phyloP scores from a whole-genome alignment of 2,888 invertebrate genomes.

The Pristionchus arcanus region DNA sequence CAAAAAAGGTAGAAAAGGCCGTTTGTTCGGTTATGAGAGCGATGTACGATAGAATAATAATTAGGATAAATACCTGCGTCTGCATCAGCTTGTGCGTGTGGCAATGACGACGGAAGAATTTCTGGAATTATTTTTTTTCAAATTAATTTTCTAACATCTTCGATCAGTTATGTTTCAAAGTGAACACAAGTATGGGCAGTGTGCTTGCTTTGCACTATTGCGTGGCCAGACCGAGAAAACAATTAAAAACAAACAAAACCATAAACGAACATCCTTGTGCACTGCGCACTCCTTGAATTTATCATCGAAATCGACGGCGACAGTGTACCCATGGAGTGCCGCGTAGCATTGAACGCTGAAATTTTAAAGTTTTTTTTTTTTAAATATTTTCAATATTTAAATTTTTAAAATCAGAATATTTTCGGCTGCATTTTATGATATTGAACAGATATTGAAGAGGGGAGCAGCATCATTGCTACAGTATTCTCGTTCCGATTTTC shows the following conservation, averaged over 20 bases:
- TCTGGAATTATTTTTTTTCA: not conserved
- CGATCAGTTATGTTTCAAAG: not conserved
- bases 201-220: no score
- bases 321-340: not conserved
- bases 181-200: no score
- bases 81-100: conserved; percentile 25
- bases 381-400: no score
- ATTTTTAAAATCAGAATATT: no score
- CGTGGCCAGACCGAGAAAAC: not conserved
- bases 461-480: not conserved
- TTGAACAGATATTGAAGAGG: no score
- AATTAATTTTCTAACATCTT: not conserved
- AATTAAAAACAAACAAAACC: not conserved
- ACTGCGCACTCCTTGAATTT: conserved; percentile 37
- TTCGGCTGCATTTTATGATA: no score
- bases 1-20: no score
- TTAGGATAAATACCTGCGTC: not conserved
- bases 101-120: conserved; percentile 46
- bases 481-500: no score
- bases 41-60: no score
- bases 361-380: no score
- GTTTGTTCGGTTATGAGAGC: no score
- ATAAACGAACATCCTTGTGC: conserved; percentile 13
- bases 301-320: conserved; percentile 13
- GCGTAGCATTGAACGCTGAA: conserved; percentile 40